phyloP scores from a whole-genome alignment of 2,888 invertebrate genomes.

The Apamea anceps region DNA sequence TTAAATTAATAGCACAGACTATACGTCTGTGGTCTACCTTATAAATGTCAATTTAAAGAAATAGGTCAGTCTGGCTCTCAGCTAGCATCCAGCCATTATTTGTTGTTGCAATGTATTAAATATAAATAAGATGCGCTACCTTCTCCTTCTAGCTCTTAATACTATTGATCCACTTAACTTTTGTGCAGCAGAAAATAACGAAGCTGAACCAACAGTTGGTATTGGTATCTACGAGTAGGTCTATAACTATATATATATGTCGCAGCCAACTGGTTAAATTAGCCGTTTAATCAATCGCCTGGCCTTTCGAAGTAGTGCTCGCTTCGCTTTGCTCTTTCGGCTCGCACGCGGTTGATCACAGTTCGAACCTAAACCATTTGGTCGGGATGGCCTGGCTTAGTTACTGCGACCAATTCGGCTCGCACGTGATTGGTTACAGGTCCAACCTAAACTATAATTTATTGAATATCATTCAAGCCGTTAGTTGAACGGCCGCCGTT shows the following conservation, averaged over 20 bases:
- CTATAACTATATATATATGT: background rate
- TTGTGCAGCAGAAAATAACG: background rate
- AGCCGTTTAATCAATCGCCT: no score
- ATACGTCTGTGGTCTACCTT: conserved; percentile 26
- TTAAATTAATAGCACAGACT: background rate
- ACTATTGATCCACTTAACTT: background rate
- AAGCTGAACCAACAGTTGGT: background rate
- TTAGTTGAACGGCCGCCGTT: no score
- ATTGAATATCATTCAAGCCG: no score
- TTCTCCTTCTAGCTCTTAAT: background rate
- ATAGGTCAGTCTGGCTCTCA: conserved; percentile 41
- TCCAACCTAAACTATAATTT: no score
- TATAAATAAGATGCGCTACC: conserved; percentile 38
- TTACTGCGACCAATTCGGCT: no score
- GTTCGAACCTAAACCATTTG: no score
- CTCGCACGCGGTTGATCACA: no score
- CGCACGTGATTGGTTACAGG: no score
- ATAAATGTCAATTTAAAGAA: conserved; percentile 52
- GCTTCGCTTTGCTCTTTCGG: no score
- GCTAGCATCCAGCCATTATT: conserved; percentile 49
- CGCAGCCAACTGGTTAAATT: no score
- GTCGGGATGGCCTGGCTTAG: no score
- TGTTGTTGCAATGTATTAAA: conserved; percentile 53
- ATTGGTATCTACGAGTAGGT: background rate
- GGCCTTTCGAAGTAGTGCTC: no score